A percentile compares a stretch with the other conserved stretches of the same genome.
Conservation (phyloP, 2,888 invertebrate genomes). For the Metacarcinus magister region DNA sequence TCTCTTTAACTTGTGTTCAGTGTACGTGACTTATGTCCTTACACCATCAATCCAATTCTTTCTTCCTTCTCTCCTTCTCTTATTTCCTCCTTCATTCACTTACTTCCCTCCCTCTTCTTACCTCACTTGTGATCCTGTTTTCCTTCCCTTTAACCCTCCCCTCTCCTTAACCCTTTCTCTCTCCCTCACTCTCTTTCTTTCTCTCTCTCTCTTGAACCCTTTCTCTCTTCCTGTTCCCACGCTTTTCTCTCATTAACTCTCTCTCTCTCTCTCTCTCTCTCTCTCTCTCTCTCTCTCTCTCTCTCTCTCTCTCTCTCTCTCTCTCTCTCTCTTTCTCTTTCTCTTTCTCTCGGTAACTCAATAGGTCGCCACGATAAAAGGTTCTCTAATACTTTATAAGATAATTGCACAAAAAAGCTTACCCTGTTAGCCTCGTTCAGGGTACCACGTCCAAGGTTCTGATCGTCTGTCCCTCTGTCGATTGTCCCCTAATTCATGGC, state of each 20-base stretch:
- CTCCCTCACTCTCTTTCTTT: background rate
- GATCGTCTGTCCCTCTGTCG: background rate
- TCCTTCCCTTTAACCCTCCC: background rate
- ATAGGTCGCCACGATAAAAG: constrained; percentile 56
- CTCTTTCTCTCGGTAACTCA: constrained; percentile 13
- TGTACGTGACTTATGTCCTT: too few species aligned
- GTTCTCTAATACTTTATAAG: constrained; percentile 65
- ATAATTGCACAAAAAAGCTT: constrained; percentile 42
- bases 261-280: constrained; percentile 16
- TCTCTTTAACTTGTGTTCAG: background rate
- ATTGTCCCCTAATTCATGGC: background rate
- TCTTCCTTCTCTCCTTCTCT: background rate
- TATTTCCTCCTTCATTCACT: background rate
- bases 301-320: constrained; percentile 10
- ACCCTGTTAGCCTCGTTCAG: constrained; percentile 37
- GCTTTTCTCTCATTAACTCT: background rate
- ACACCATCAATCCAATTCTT: too few species aligned
- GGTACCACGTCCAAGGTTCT: background rate
- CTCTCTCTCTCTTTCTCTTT: background rate
- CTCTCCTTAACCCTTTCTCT: too few species aligned
- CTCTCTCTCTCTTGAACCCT: background rate
- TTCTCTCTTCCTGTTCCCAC: background rate
- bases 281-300: constrained; percentile 21
- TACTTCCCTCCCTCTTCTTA: background rate
- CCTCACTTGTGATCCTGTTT: background rate